phyloP scores from a whole-genome alignment of 2,888 invertebrate genomes.

The Pogonocherus hispidulus region DNA sequence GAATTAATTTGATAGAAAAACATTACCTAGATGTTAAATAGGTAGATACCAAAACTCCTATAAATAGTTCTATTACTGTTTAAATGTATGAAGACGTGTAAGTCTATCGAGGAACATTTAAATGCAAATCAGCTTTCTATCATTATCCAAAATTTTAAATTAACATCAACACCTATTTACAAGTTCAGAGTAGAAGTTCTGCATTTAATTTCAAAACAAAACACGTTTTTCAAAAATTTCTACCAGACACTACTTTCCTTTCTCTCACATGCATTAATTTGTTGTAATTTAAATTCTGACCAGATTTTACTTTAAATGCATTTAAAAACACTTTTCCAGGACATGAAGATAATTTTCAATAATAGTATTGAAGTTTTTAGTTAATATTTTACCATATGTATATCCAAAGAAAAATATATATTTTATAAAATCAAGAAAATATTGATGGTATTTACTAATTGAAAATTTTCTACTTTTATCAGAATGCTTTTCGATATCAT shows the following conservation, averaged over 20 bases:
- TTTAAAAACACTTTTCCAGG: not conserved
- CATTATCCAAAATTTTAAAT: not conserved
- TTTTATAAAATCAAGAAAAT: too few species aligned
- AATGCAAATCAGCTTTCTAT: too few species aligned
- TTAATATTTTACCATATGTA: not conserved
- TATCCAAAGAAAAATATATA: not conserved
- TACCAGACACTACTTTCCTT: not conserved
- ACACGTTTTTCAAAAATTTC: slow-evolving; percentile 11
- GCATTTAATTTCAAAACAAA: slow-evolving; percentile 1
- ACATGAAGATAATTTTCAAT: too few species aligned
- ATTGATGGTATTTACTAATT: too few species aligned
- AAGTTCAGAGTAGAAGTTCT: slow-evolving; percentile 1
- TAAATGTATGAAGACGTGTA: too few species aligned
- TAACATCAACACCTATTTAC: not conserved
- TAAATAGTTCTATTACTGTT: too few species aligned
- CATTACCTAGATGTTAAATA: too few species aligned
- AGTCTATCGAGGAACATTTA: too few species aligned
- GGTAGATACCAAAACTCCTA: too few species aligned
- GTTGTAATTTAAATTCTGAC: not conserved
- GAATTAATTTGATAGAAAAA: too few species aligned
- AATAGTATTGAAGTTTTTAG: not conserved
- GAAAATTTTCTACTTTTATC: too few species aligned
- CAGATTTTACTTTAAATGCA: not conserved
- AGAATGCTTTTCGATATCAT: too few species aligned
- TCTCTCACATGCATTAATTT: not conserved